Conservation (phyloP, 2,888 invertebrate genomes). For the Priocnemis perturbator region DNA sequence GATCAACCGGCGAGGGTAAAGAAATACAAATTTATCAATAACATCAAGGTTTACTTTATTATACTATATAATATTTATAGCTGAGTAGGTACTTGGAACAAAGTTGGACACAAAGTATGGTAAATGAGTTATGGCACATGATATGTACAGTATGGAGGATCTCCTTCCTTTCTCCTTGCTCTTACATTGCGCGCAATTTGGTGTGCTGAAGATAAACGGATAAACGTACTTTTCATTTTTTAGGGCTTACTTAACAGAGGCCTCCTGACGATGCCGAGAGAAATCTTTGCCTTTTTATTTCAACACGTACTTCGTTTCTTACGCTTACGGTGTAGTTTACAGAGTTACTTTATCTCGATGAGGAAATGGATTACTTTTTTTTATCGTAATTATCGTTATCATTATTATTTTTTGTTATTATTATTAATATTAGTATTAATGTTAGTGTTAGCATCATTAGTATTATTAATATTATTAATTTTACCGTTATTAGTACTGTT, state of each 20-base stretch:
- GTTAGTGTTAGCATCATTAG: background rate
- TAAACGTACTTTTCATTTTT: conserved; percentile 10
- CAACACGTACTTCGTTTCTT: conserved; percentile 3
- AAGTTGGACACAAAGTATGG: conserved; percentile 75
- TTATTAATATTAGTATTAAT: background rate
- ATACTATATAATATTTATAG: conserved; percentile 73
- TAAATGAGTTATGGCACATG: conserved; percentile 75
- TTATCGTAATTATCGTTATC: conserved; percentile 10
- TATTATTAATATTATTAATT: background rate
- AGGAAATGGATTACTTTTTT: conserved; percentile 12
- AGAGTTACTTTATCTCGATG: conserved; percentile 13
- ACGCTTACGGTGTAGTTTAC: conserved; percentile 12
- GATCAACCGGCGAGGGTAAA: conserved; percentile 27
- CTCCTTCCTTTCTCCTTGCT: conserved; percentile 40
- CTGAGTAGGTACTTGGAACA: conserved; percentile 75
- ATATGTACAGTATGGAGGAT: conserved; percentile 72
- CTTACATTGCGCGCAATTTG: conserved; percentile 70
- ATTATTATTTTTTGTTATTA: background rate
- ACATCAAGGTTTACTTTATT: conserved; percentile 75
- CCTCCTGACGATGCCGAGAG: conserved; percentile 14
- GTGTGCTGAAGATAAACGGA: conserved; percentile 35
- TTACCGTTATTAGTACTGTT: conserved; percentile 5
- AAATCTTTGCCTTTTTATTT: background rate
- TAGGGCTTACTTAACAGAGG: conserved; percentile 27
- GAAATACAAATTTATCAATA: conserved; percentile 69